These are phyloP conservation scores for Sabatieria punctata DNA, from an alignment of 2,888 invertebrate genomes.

Conservation along the genomic window DNA sequence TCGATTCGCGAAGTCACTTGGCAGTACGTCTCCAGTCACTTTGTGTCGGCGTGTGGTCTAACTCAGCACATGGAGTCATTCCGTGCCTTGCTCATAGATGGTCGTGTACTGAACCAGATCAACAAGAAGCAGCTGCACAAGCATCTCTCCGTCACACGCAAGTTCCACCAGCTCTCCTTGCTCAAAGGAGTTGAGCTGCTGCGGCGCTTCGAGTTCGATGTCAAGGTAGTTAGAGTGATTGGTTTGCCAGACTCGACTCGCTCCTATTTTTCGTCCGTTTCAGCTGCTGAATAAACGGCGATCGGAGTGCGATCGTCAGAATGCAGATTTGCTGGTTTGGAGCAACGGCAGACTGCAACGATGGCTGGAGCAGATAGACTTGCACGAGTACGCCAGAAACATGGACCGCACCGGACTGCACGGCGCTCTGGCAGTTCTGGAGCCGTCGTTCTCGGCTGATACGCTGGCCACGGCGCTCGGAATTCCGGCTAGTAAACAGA, in stretches of 20 bases:
- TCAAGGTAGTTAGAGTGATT: slow-evolving; percentile 27
- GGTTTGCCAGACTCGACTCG: background rate
- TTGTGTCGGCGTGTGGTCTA: slow-evolving; percentile 75
- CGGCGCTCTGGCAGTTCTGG: slow-evolving; percentile 76
- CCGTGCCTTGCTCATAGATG: slow-evolving; percentile 72
- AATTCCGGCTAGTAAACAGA: slow-evolving; percentile 77
- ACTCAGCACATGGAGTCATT: slow-evolving; percentile 78
- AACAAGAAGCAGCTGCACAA: slow-evolving; percentile 86
- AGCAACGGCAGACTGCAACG: slow-evolving; percentile 41
- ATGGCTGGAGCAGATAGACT: background rate
- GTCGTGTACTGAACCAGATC: slow-evolving; percentile 73
- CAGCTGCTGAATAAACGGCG: slow-evolving; percentile 68
- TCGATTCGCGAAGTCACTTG: slow-evolving; percentile 69
- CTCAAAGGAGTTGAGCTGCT: slow-evolving; percentile 81
- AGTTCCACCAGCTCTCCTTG: slow-evolving; percentile 83
- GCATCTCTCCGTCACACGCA: slow-evolving; percentile 70
- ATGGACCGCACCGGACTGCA: slow-evolving; percentile 80
- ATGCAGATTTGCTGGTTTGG: slow-evolving; percentile 84
- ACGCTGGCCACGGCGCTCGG: slow-evolving; percentile 74
- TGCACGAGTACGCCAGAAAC: slow-evolving; percentile 62
- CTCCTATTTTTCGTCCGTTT: no score
- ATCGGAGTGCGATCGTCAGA: slow-evolving; percentile 67
- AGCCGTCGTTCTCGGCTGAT: slow-evolving; percentile 81
- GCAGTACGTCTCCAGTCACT: slow-evolving; percentile 81
- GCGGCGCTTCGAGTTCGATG: slow-evolving; percentile 72